A percentile compares a stretch with the other conserved stretches of the same genome.
phyloP scores from a whole-genome alignment of 2,113 vertebrate genomes.

The Podarcis muralis region DNA sequence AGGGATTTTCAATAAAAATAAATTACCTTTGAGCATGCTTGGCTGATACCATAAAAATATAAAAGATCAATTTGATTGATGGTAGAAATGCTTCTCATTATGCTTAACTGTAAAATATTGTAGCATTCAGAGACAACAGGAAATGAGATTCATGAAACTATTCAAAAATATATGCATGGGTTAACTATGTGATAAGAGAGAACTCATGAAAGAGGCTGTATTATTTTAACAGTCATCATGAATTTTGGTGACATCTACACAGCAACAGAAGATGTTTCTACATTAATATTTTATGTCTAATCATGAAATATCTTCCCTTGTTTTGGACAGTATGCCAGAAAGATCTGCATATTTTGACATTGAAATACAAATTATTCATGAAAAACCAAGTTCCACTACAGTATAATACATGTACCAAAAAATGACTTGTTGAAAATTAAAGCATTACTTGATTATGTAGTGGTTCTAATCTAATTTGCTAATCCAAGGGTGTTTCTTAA shows the following conservation, averaged over 20 bases:
- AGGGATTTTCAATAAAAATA: slow-evolving; percentile 60
- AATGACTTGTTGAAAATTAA: neutral
- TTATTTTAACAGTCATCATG: slow-evolving; percentile 32
- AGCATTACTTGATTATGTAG: neutral
- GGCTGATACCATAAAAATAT: slow-evolving; percentile 47
- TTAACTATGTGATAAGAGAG: slow-evolving; percentile 42
- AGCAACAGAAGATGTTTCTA: neutral
- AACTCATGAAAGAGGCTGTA: neutral
- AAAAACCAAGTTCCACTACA: neutral
- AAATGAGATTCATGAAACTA: slow-evolving; percentile 53
- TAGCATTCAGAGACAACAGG: slow-evolving; percentile 49
- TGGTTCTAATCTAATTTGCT: neutral
- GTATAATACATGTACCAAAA: neutral
- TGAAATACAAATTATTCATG: neutral
- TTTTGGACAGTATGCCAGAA: neutral
- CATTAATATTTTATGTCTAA: slow-evolving; percentile 6
- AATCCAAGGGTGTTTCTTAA: neutral
- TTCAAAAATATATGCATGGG: neutral
- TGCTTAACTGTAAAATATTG: slow-evolving; percentile 49
- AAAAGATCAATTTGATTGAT: slow-evolving; percentile 54
- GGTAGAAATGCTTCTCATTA: slow-evolving; percentile 63
- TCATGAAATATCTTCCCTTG: neutral
- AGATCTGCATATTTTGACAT: neutral
- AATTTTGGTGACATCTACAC: neutral
- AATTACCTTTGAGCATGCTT: slow-evolving; percentile 58